Evolutionary conservation across 2,113 vertebrate genomes (phyloP), one percentile per base, ranked within the genome.

Genomic region (Pitta sordida): DNA sequence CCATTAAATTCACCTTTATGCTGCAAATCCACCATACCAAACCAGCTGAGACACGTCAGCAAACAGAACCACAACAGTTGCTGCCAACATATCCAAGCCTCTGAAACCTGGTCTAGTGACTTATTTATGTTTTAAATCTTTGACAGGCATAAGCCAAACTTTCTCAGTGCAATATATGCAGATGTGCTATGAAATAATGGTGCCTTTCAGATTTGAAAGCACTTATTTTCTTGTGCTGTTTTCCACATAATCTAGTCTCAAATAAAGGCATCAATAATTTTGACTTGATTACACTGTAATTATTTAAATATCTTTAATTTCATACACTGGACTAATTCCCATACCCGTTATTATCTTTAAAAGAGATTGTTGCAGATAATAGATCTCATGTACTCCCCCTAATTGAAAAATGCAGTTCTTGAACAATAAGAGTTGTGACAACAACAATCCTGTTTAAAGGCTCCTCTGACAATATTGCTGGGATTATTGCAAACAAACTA

Each of bases 291-390:
- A 94, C 96, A 95, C 96, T 96, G 64, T 95, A 98, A 98, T 98
- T 98, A 98, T 98, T 98, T 94, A 97, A 97, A 97, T 97, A 96
- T 94, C 86, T 94, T 96, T 97, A 97, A 97, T 98, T 97, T 97
- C 96, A 89, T 95, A 81, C 91, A 86, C 91, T 94, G 58, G 85
- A 86, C 94, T 98, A 96, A 97, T 98, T 98, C 97, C 89, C 90
- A 53, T 96, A 96, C 97, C 94, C 5, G 5, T 88, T 96, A 83
- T 97, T 97, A 94, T 94, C 88, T 95, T 97, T 97, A 93, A 96
- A 96, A 95, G 94, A 91, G 56, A 96, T 94, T 97, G 95, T 96
- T 95, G 93, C 46, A 97, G 96, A 97, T 96, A 96, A 97, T 95
- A 59, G 68, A 94, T 46, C 91, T 96, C 91, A 85, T 97, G 59